phyloP scores from a whole-genome alignment of 2,888 invertebrate genomes.

The Anodontia alba region DNA sequence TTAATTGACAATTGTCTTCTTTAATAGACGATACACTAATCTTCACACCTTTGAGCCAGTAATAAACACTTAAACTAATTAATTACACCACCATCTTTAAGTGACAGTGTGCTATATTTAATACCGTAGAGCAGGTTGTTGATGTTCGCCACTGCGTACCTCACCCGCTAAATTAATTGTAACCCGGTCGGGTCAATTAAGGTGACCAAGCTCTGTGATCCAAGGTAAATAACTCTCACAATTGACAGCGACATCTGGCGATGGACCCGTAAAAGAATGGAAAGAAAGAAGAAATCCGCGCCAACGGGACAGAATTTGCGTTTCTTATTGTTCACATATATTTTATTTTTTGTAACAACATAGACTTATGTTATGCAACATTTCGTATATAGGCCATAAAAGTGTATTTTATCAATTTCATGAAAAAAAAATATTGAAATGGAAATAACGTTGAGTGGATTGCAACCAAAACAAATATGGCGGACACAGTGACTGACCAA shows the following conservation, averaged over 20 bases:
- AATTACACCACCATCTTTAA: too few relatives aligned
- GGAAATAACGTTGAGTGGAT: background rate
- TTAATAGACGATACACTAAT: too few relatives aligned
- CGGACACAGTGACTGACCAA: conserved; percentile 69
- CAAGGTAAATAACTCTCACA: background rate
- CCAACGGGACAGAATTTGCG: background rate
- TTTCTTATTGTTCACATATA: background rate
- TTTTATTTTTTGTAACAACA: background rate
- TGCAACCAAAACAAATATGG: conserved; percentile 77
- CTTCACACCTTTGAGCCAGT: too few relatives aligned
- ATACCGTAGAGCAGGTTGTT: too few relatives aligned
- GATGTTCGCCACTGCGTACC: too few relatives aligned
- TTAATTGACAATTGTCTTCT: too few relatives aligned
- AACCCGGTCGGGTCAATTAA: too few relatives aligned
- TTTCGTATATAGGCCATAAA: background rate
- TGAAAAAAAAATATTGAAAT: background rate
- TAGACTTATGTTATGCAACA: too few relatives aligned
- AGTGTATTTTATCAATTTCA: background rate
- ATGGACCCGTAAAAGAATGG: background rate
- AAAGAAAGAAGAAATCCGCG: background rate
- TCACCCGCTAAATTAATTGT: too few relatives aligned
- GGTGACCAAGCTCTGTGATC: background rate
- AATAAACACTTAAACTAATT: too few relatives aligned
- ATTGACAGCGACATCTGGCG: background rate
- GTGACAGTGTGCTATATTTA: too few relatives aligned